Evolutionary conservation across 2,888 invertebrate species (phyloP).

Genomic region (Volucella zonaria): DNA sequence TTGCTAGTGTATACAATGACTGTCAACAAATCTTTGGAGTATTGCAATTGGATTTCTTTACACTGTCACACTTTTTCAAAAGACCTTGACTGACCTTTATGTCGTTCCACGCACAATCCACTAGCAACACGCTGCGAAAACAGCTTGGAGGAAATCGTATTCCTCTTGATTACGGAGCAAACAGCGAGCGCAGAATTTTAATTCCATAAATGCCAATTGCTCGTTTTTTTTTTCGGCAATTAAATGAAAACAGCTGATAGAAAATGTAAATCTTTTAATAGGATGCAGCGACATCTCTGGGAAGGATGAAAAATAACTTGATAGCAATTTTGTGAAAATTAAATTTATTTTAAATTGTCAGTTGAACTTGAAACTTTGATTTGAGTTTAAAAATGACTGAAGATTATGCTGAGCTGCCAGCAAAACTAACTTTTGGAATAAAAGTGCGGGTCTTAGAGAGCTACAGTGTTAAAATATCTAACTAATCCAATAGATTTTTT

Average conservation of each 20-base stretch:
- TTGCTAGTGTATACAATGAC: not conserved
- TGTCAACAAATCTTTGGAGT: not conserved
- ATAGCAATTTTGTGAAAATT: not conserved
- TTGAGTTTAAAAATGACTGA: too few species aligned
- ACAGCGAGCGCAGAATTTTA: constrained; percentile 10
- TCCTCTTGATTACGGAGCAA: constrained; percentile 6
- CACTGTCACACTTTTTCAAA: constrained; percentile 43
- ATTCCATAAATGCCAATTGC: constrained; percentile 51
- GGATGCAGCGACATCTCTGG: constrained; percentile 27
- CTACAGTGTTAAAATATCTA: too few species aligned
- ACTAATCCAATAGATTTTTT: too few species aligned
- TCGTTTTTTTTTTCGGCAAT: constrained; percentile 6
- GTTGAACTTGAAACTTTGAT: too few species aligned
- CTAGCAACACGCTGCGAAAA: constrained; percentile 16
- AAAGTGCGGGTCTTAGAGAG: too few species aligned
- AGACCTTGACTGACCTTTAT: constrained; percentile 80
- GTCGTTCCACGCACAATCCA: constrained; percentile 43
- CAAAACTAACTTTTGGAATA: too few species aligned
- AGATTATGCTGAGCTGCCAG: too few species aligned
- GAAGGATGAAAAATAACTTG: not conserved
- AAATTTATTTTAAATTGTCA: not conserved
- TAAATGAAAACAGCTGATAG: constrained; percentile 42
- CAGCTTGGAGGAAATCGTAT: constrained; percentile 23
- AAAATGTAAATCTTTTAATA: not conserved
- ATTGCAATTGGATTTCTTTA: not conserved